Evolutionary conservation across 2,797 vertebrate genomes (phyloP).

Genomic region (Naso thynnoides): DNA sequence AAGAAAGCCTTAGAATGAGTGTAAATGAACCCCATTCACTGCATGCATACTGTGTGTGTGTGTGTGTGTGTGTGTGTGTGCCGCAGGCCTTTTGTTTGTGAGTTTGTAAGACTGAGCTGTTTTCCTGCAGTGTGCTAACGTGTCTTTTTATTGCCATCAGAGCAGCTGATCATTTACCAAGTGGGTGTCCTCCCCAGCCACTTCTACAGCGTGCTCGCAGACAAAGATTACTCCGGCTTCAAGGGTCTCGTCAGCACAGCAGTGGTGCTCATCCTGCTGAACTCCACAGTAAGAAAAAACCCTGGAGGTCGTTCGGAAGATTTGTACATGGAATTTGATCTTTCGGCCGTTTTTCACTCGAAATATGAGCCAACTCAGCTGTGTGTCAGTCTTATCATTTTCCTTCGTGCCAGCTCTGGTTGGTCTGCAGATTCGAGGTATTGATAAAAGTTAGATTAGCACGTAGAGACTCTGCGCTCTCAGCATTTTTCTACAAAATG

Average conservation of each 20-base stretch:
- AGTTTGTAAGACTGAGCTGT: constrained; percentile 22
- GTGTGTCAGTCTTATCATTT: neutral
- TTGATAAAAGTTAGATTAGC: neutral
- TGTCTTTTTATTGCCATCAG: constrained; percentile 74
- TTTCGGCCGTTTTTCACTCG: neutral
- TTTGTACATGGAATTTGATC: constrained; percentile 11
- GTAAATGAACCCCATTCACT: neutral
- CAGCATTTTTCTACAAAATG: neutral
- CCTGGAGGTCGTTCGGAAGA: neutral
- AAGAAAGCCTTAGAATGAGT: neutral
- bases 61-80: no score
- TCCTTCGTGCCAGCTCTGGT: neutral
- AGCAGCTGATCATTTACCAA: constrained; percentile 96
- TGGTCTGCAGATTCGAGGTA: neutral
- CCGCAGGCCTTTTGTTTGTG: no score
- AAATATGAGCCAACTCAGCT: neutral
- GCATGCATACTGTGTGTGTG: neutral
- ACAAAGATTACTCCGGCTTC: constrained; percentile 89
- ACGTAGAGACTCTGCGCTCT: neutral
- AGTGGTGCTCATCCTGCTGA: constrained; percentile 88
- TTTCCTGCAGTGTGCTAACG: neutral
- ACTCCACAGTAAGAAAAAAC: constrained; percentile 87
- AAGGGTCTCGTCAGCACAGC: constrained; percentile 84
- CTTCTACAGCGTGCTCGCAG: constrained; percentile 92
- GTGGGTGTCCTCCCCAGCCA: constrained; percentile 96